Percentiles rank a stretch among this genome's conserved stretches.
These are phyloP conservation scores for Creontiades dilutus DNA, from an alignment of 2,888 invertebrate species.

Conservation along the genomic window DNA sequence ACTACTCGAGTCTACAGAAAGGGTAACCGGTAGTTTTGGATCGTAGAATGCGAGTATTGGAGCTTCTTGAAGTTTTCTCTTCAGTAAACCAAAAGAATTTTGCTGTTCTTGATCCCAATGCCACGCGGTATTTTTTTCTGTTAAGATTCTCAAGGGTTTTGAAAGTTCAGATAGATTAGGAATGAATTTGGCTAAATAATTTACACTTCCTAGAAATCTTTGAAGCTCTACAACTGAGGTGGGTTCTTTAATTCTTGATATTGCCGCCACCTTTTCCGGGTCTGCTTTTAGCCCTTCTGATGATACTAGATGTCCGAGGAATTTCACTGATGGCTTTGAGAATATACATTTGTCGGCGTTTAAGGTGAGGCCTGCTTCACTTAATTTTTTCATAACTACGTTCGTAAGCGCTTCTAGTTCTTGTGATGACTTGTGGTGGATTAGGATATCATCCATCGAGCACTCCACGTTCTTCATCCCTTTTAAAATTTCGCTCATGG, in stretches of 20 bases:
- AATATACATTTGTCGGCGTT: not conserved
- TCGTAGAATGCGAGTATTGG: not conserved
- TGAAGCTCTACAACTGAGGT: slow-evolving; percentile 33
- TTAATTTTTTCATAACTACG: not conserved
- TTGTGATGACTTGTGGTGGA: not conserved
- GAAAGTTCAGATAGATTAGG: slow-evolving; percentile 74
- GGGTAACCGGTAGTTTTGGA: not conserved
- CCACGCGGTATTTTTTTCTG: slow-evolving; percentile 42
- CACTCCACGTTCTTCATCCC: not conserved
- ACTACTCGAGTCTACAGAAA: not conserved
- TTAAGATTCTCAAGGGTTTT: not conserved
- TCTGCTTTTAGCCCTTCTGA: not conserved
- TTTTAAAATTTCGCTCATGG: not conserved
- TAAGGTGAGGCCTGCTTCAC: not conserved
- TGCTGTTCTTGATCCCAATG: not conserved
- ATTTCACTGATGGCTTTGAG: not conserved
- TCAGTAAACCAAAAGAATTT: not conserved
- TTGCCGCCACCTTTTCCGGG: slow-evolving; percentile 46
- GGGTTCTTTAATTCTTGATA: slow-evolving; percentile 66
- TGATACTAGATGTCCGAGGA: not conserved
- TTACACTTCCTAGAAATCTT: slow-evolving; percentile 60
- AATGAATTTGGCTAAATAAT: slow-evolving; percentile 76
- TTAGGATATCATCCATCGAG: not conserved
- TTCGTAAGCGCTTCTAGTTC: not conserved
- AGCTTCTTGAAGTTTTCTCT: not conserved